Percentiles rank a stretch among this genome's conserved stretches.
phyloP scores from a whole-genome alignment of 2,888 invertebrate species.

The Plusia festucae region DNA sequence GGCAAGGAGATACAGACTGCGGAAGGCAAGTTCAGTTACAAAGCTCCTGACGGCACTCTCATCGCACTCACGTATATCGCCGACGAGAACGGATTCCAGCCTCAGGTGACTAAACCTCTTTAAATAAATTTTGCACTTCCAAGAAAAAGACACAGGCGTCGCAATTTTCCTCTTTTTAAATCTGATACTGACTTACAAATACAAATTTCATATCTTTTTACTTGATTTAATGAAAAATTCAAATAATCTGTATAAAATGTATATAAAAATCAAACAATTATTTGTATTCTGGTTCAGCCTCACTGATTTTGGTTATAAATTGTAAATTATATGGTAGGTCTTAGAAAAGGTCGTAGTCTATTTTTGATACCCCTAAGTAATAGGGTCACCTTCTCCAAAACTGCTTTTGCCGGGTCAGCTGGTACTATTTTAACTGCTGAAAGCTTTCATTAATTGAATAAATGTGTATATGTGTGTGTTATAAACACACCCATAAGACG shows the following conservation, averaged over 20 bases:
- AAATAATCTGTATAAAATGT: too few species aligned
- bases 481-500: slow-evolving; percentile 45
- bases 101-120: slow-evolving; percentile 77
- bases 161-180: slow-evolving; percentile 36
- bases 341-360: too few species aligned
- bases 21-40: slow-evolving; percentile 91
- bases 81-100: slow-evolving; percentile 92
- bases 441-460: slow-evolving; percentile 29
- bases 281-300: too few species aligned
- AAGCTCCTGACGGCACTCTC: slow-evolving; percentile 91
- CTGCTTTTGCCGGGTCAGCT: too few species aligned
- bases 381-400: too few species aligned
- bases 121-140: slow-evolving; percentile 32
- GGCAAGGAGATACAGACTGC: slow-evolving; percentile 87
- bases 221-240: too few species aligned
- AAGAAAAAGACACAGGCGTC: slow-evolving; percentile 18
- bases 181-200: too few species aligned
- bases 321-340: too few species aligned
- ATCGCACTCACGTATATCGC: slow-evolving; percentile 91
- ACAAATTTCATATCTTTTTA: too few species aligned
- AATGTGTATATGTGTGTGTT: slow-evolving; percentile 22
- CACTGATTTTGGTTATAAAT: too few species aligned
- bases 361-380: too few species aligned
- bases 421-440: background rate
- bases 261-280: too few species aligned